A percentile compares a stretch with the other conserved stretches of the same genome.
phyloP scores from a whole-genome alignment of 2,797 vertebrate genomes.

The Sebastes iracundus region DNA sequence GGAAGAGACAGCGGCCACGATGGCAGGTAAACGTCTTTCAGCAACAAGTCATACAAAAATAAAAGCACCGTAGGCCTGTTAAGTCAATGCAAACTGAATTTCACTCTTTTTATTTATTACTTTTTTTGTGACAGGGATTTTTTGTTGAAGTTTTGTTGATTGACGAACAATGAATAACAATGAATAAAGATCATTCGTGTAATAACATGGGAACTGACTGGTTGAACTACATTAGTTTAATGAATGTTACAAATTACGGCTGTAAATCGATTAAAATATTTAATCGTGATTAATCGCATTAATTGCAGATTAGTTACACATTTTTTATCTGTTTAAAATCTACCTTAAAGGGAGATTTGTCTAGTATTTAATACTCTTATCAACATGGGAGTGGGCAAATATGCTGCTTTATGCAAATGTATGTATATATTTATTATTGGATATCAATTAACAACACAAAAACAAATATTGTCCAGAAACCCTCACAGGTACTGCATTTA shows the following conservation, averaged over 20 bases:
- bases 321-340: no score
- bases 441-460: no score
- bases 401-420: no score
- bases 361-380: no score
- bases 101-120: neutral
- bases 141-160: neutral
- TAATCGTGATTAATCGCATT: no score
- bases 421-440: no score
- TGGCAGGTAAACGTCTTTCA: conserved; percentile 83
- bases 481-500: no score
- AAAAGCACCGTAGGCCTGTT: neutral
- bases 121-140: neutral
- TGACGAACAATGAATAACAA: neutral
- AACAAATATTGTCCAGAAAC: no score
- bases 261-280: no score
- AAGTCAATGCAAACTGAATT: neutral
- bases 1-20: conserved; percentile 92
- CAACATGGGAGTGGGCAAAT: no score
- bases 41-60: neutral
- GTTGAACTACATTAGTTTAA: neutral
- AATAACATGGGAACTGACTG: neutral
- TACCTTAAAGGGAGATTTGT: no score
- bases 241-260: neutral
- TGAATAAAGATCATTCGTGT: neutral
- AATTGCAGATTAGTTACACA: no score